Conservation (phyloP, 2,113 vertebrate species). For the Mastomys coucha region DNA sequence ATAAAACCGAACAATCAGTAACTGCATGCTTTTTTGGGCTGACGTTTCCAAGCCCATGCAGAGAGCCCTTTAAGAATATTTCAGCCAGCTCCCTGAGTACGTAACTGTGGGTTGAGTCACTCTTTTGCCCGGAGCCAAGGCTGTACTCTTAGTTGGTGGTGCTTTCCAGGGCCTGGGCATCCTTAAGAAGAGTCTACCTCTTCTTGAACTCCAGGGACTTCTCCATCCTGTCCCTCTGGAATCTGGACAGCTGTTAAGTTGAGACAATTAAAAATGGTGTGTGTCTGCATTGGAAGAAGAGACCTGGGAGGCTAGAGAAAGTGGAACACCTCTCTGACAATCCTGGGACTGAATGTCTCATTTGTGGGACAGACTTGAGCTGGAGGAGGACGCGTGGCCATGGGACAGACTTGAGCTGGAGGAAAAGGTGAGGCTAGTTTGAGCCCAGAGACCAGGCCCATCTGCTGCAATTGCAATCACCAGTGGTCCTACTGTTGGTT, state of each 20-base stretch:
- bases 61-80: constrained; percentile 66
- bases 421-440: neutral
- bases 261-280: neutral
- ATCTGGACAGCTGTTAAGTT: constrained; percentile 9
- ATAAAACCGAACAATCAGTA: constrained; percentile 23
- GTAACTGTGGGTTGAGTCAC: constrained; percentile 65
- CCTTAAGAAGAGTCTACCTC: constrained; percentile 58
- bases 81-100: constrained; percentile 56
- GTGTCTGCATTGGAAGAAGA: neutral
- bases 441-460: constrained; percentile 35
- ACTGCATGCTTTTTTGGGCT: constrained; percentile 51
- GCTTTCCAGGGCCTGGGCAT: constrained; percentile 37
- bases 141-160: constrained; percentile 66
- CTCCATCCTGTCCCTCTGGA: neutral
- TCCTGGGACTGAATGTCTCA: constrained; percentile 51
- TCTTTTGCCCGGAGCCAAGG: constrained; percentile 19
- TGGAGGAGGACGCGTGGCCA: neutral
- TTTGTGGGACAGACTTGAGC: neutral
- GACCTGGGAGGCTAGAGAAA: constrained; percentile 46
- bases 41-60: constrained; percentile 71
- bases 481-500: constrained; percentile 24
- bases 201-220: constrained; percentile 37
- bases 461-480: neutral
- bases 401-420: neutral
- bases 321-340: constrained; percentile 30